These are phyloP conservation scores for Mya arenaria DNA, from an alignment of 1,140 invertebrate genomes.

Conservation along the genomic window DNA sequence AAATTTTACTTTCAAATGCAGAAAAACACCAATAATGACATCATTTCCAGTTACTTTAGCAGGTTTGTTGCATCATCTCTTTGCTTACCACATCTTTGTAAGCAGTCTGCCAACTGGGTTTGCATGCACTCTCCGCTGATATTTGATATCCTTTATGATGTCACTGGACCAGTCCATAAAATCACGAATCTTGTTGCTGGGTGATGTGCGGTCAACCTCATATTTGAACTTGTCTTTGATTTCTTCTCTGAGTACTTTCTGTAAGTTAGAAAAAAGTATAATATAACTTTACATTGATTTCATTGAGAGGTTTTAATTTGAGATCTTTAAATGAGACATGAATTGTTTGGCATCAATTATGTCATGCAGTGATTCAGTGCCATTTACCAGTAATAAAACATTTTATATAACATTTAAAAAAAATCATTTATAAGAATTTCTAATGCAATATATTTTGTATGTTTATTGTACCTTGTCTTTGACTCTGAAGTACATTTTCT, in stretches of 20 bases:
- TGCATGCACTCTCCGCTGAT: constrained; percentile 72
- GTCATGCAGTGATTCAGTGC: not conserved
- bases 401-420: not conserved
- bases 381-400: not conserved
- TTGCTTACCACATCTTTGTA: constrained; percentile 69
- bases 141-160: constrained; percentile 79
- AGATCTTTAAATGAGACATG: too few relatives aligned
- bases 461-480: constrained; percentile 75
- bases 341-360: too few relatives aligned
- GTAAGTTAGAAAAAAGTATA: too few relatives aligned
- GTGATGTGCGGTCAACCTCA: constrained; percentile 78
- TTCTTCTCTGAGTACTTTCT: constrained; percentile 78
- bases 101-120: constrained; percentile 69
- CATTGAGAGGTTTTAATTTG: too few relatives aligned
- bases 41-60: not conserved
- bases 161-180: constrained; percentile 79
- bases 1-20: not conserved
- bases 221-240: constrained; percentile 80
- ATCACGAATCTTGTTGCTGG: constrained; percentile 78
- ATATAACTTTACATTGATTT: too few relatives aligned
- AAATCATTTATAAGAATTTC: not conserved
- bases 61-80: not conserved
- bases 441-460: not conserved
- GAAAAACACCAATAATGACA: not conserved
- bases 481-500: constrained; percentile 78